Evolutionary conservation across 2,113 vertebrate species (phyloP).

Genomic region (Anguilla rostrata): DNA sequence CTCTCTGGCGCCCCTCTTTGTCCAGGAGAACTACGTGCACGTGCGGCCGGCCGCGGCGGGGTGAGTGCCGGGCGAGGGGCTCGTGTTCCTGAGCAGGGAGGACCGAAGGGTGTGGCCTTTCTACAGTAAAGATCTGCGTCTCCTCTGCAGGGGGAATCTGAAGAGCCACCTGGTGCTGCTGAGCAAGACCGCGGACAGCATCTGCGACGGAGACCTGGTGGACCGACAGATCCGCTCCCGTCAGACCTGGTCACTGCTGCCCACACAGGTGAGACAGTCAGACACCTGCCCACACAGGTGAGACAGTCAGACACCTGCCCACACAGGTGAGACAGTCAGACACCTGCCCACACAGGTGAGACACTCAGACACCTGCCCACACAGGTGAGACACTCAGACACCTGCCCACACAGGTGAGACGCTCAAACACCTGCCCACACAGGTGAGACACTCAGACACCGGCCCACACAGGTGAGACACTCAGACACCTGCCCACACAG

Average conservation of each 20-base stretch:
- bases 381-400: no score
- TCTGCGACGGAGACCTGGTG: slow-evolving; percentile 91
- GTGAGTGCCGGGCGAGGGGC: slow-evolving; percentile 64
- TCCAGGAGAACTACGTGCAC: slow-evolving; percentile 93
- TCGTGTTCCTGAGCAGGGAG: not conserved
- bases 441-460: no score
- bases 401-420: not conserved
- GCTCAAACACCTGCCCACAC: not conserved
- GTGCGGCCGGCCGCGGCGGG: slow-evolving; percentile 86
- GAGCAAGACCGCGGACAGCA: slow-evolving; percentile 93
- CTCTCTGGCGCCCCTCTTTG: slow-evolving; percentile 92
- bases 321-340: slow-evolving; percentile 78
- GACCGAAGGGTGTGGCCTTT: not conserved
- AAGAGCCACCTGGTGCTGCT: slow-evolving; percentile 90
- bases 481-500: no score
- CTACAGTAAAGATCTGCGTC: not conserved
- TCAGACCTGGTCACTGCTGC: slow-evolving; percentile 91
- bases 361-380: not conserved
- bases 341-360: slow-evolving; percentile 87
- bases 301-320: slow-evolving; percentile 66
- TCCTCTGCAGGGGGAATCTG: slow-evolving; percentile 71
- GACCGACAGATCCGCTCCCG: slow-evolving; percentile 85
- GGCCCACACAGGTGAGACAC: not conserved
- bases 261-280: slow-evolving; percentile 80
- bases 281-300: slow-evolving; percentile 86